Conservation (phyloP, 2,113 vertebrate species). For the Phrynosoma blainvillii region DNA sequence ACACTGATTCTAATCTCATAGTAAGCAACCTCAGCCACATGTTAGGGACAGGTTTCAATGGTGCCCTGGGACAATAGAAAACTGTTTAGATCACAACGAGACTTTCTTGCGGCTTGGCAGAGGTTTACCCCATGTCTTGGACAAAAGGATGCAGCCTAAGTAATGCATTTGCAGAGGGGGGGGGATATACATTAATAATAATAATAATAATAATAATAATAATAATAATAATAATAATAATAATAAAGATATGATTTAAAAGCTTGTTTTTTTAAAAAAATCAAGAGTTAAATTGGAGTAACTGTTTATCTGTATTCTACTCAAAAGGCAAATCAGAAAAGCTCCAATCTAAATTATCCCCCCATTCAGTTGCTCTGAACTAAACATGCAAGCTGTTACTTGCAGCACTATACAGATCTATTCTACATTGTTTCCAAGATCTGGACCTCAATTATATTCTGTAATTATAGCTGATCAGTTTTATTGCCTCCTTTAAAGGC, state of each 20-base stretch:
- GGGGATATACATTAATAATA: no score
- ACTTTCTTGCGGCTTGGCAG: not conserved
- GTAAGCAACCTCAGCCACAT: not conserved
- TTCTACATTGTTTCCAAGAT: not conserved
- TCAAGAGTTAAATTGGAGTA: not conserved
- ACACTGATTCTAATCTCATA: not conserved
- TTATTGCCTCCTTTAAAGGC: not conserved
- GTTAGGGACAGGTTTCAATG: not conserved
- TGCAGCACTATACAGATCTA: not conserved
- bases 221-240: no score
- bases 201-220: no score
- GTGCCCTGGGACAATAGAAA: not conserved
- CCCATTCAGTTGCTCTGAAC: not conserved
- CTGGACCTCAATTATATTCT: not conserved
- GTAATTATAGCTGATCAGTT: not conserved
- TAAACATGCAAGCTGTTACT: not conserved
- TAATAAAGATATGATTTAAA: no score
- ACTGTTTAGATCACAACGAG: not conserved
- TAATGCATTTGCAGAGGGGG: no score
- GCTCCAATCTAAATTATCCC: no score
- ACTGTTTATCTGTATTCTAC: not conserved
- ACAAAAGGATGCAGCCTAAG: not conserved
- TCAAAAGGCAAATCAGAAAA: not conserved
- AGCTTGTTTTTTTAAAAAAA: no score
- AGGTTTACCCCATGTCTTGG: not conserved